A percentile compares a stretch with the other conserved stretches of the same genome.
Conservation (phyloP, 2,113 vertebrate species). For the Mormyrus lacerda region DNA sequence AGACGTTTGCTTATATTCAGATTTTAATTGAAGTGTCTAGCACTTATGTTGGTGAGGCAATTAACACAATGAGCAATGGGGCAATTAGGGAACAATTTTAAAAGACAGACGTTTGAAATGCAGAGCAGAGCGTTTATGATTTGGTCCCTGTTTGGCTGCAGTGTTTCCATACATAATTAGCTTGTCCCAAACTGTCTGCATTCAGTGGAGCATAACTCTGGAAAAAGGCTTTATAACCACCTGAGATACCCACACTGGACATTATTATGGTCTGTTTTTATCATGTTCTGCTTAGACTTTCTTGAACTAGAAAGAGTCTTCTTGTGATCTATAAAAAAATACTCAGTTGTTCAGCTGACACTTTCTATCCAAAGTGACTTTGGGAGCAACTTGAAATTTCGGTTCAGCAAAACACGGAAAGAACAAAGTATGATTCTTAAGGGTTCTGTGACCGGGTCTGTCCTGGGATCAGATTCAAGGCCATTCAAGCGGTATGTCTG, state of each 20-base stretch:
- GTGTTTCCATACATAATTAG: neutral
- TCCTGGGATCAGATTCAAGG: neutral
- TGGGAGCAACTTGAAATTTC: neutral
- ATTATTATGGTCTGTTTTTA: neutral
- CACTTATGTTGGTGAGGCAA: neutral
- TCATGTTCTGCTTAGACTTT: neutral
- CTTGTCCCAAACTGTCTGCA: neutral
- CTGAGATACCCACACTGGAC: neutral
- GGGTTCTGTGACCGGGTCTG: neutral
- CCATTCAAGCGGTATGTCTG: neutral
- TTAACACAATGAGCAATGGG: slow-evolving; percentile 1
- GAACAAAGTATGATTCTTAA: neutral
- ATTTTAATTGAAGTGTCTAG: neutral
- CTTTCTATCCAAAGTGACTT: neutral
- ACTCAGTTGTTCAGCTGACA: neutral
- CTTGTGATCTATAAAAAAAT: neutral
- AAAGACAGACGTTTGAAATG: slow-evolving; percentile 1
- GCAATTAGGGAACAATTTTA: neutral
- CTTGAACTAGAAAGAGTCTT: neutral
- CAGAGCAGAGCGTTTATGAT: neutral
- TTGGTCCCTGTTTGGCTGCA: neutral
- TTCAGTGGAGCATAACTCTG: neutral
- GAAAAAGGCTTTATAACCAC: neutral
- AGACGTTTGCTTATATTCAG: neutral
- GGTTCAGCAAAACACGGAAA: neutral